Conservation (phyloP, 2,797 vertebrate species). For the Gadopsis marmoratus region DNA sequence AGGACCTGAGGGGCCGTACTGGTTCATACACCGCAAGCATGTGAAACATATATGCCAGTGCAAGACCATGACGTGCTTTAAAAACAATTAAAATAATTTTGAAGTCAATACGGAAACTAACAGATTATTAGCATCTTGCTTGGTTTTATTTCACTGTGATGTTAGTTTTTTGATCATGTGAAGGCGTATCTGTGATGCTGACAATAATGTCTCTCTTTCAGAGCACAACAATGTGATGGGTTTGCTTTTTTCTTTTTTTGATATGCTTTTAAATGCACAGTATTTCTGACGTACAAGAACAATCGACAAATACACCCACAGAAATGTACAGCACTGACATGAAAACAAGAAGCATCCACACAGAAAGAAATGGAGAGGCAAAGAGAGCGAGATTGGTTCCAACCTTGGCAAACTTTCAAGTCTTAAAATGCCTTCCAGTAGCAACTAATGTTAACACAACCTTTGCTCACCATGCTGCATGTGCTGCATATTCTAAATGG, state of each 20-base stretch:
- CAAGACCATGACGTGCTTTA: too few relatives aligned
- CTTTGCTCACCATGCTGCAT: conserved; percentile 1
- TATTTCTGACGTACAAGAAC: background rate
- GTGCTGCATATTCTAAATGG: conserved; percentile 20
- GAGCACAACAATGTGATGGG: background rate
- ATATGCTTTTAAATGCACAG: background rate
- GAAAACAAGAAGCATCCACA: conserved; percentile 6
- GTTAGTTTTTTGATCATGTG: conserved; percentile 7
- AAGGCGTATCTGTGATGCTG: conserved; percentile 27
- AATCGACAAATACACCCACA: background rate
- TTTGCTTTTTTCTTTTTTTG: background rate
- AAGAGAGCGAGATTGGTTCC: background rate
- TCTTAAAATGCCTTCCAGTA: conserved; percentile 16
- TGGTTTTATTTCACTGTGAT: conserved; percentile 3
- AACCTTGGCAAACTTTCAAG: conserved; percentile 23
- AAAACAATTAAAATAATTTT: too few relatives aligned
- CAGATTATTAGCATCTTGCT: background rate
- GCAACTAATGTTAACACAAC: conserved; percentile 12
- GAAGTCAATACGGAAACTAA: too few relatives aligned
- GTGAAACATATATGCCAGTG: too few relatives aligned
- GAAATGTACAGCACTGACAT: background rate
- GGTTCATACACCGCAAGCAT: too few relatives aligned
- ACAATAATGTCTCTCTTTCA: conserved; percentile 3
- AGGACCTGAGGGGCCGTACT: too few relatives aligned
- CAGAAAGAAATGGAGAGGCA: background rate